Evolutionary conservation across 2,113 vertebrate genomes (phyloP).

Genomic region (Tychaedon coryphoeus): DNA sequence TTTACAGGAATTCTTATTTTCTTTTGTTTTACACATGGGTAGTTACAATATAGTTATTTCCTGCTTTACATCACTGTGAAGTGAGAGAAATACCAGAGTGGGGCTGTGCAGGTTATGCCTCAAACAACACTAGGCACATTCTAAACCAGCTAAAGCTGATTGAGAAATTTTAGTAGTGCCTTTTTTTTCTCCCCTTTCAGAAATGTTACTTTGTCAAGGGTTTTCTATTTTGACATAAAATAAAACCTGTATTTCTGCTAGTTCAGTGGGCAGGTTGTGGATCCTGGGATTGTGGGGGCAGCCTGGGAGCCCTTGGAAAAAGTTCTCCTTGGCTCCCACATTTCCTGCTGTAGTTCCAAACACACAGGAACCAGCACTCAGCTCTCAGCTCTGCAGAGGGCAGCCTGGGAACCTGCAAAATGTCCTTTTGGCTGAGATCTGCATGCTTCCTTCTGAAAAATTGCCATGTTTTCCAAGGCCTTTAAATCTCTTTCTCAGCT

Average conservation of each 20-base stretch:
- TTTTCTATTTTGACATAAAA: neutral
- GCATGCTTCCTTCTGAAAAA: neutral
- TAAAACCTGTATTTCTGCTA: neutral
- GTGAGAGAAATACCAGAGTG: neutral
- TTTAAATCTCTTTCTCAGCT: neutral
- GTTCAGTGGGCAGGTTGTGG: neutral
- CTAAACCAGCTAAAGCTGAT: neutral
- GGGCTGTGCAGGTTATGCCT: neutral
- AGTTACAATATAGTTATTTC: neutral
- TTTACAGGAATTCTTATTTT: neutral
- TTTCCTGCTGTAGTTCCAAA: neutral
- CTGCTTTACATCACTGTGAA: neutral
- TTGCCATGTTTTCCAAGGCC: neutral
- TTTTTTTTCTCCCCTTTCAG: neutral
- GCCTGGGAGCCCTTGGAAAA: neutral
- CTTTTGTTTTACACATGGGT: neutral
- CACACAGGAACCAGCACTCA: neutral
- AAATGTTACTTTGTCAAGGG: neutral
- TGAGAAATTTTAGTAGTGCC: neutral
- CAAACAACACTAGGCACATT: neutral
- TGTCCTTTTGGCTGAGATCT: neutral
- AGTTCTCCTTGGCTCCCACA: neutral
- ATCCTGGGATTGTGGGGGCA: neutral
- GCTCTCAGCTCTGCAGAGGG: neutral
- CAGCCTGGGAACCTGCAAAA: neutral